Conservation (phyloP, 2,888 invertebrate genomes). For the Frankliniella fusca region DNA sequence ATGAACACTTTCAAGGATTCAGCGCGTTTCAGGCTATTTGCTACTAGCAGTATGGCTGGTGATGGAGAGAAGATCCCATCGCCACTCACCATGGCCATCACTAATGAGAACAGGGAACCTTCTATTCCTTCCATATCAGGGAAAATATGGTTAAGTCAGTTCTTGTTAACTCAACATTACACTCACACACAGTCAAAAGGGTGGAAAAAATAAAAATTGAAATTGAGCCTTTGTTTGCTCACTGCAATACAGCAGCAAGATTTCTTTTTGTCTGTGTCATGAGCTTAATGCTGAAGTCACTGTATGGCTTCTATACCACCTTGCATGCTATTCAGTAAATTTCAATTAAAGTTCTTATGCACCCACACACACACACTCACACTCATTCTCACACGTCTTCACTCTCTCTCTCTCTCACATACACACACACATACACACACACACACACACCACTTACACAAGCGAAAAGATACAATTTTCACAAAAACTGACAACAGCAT, state of each 20-base stretch:
- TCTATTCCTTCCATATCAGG: not conserved
- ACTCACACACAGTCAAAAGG: not conserved
- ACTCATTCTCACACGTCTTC: not conserved
- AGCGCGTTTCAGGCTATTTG: slow-evolving; percentile 11
- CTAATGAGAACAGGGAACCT: not conserved
- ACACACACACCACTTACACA: too few relatives aligned
- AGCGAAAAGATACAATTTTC: not conserved
- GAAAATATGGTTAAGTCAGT: not conserved
- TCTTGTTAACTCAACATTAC: slow-evolving; percentile 11
- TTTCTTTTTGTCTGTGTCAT: not conserved
- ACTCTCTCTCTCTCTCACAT: not conserved
- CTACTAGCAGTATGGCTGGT: not conserved
- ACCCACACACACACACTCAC: not conserved
- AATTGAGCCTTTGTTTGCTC: not conserved
- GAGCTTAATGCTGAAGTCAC: not conserved
- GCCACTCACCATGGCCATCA: not conserved
- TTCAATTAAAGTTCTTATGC: too few relatives aligned
- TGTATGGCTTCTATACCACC: not conserved
- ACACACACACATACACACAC: too few relatives aligned
- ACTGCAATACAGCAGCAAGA: not conserved
- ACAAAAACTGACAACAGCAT: not conserved
- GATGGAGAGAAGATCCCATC: not conserved
- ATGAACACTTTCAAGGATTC: slow-evolving; percentile 13
- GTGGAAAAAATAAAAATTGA: not conserved
- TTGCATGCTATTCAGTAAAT: not conserved